These are phyloP conservation scores for Lepidurus couesii DNA, from an alignment of 1,140 invertebrate species.

Conservation along the genomic window DNA sequence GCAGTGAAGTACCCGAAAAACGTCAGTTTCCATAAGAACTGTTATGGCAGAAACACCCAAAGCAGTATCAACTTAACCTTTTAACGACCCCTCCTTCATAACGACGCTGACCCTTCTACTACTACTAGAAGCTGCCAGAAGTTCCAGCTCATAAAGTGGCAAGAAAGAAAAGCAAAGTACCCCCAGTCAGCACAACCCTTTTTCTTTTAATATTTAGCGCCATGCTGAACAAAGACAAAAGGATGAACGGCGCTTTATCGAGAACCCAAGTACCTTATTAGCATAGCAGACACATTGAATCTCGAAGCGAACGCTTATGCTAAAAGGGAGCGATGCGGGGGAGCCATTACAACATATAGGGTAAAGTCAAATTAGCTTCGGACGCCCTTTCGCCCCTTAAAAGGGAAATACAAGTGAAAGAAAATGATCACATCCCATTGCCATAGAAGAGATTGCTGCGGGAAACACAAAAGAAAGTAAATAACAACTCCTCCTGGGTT, in stretches of 20 bases:
- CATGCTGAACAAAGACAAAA: background rate
- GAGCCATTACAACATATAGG: background rate
- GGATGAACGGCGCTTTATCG: background rate
- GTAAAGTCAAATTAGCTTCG: background rate
- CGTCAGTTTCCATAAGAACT: no score
- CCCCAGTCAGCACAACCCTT: no score
- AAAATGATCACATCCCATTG: background rate
- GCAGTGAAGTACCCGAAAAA: no score
- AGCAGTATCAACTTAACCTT: no score
- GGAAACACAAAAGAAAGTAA: no score
- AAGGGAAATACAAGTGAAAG: background rate
- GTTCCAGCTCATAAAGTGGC: no score
- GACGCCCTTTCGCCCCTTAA: background rate
- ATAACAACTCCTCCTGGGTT: no score
- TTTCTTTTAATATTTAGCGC: background rate
- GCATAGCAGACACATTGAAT: conserved; percentile 10
- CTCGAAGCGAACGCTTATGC: background rate
- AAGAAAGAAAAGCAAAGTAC: no score
- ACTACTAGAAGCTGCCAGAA: no score
- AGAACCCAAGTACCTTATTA: conserved; percentile 9
- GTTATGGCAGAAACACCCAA: no score
- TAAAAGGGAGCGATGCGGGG: conserved; percentile 16
- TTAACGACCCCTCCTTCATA: no score
- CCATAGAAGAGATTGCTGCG: background rate
- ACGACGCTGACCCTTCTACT: no score